Evolutionary conservation across 2,888 invertebrate species (phyloP), one percentile per base, ranked within the genome.

Genomic region (Spisula solida): DNA sequence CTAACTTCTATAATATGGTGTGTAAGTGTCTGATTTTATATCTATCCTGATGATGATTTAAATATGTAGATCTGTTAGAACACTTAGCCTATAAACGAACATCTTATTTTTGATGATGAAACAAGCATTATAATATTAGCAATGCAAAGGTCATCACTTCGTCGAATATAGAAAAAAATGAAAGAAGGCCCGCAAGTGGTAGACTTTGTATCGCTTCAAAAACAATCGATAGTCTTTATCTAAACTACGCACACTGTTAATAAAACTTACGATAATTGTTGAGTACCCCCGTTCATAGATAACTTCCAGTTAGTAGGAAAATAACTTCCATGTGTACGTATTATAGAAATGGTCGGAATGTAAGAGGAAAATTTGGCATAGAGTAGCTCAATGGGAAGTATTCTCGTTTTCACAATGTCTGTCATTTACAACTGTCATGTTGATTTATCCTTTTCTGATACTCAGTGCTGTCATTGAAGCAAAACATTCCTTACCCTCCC

Each of bases 261-360:
- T 75, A 75, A 75, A 75, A 34, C 29, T 31, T 75, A 34, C 75
- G 75, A 31, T 75, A 75, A 75, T 75, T 75, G 31, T 31, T 31
- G 75, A 75, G 31, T 31, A 75, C 16, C 75, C 18, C 2, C 31
- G 75, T 75, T 31, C 75, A 34, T 20, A 14, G 25, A 80, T 80
- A 29, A 47, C 70, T 83, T 84, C 83, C 70, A 84, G 83, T 29
- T 48, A 86, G 51, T 81, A 60, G 66, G 16, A 83, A 75, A 86
- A 89, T 89, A 82, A 60, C 66, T 82, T 82, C 82, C 89, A 89
- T 78, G 89, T 86, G 89, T 86, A 83, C 47, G 31, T 18, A 83
- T 83, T 55, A 79, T 31, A 79, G 29, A 78, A 83, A 86, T 86
- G 85, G 78, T 80, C 41, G 84, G 89, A 89, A 89, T 89, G 89